These are phyloP conservation scores for Prietella phreatophila DNA, from an alignment of 2,113 vertebrate genomes.

Conservation along the genomic window DNA sequence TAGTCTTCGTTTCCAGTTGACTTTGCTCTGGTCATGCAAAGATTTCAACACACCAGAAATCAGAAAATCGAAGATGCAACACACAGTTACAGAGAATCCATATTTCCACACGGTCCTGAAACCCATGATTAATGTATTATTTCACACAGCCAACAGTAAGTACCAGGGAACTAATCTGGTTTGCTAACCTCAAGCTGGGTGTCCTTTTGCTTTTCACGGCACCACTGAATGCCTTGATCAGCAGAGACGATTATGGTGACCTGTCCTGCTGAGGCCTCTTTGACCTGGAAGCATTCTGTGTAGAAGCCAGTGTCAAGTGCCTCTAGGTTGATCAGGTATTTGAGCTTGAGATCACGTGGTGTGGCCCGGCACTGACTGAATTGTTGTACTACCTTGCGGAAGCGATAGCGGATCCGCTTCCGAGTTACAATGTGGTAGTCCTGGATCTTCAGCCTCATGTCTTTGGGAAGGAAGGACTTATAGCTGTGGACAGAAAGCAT, in stretches of 20 bases:
- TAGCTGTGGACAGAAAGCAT: conserved; percentile 75
- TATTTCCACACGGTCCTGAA: background rate
- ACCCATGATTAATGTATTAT: background rate
- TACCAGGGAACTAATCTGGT: background rate
- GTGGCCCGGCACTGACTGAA: conserved; percentile 93
- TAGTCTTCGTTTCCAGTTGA: background rate
- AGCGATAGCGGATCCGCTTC: conserved; percentile 93
- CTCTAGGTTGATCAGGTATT: conserved; percentile 97
- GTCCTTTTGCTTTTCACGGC: conserved; percentile 72
- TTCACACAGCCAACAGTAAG: background rate
- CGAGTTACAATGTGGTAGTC: conserved; percentile 93
- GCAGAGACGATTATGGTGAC: conserved; percentile 88
- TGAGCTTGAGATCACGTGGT: conserved; percentile 90
- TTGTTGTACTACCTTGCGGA: conserved; percentile 90
- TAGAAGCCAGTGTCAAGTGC: conserved; percentile 86
- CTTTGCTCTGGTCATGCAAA: background rate
- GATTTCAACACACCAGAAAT: background rate
- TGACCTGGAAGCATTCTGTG: conserved; percentile 89
- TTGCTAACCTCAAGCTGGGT: conserved; percentile 38
- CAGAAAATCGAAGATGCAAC: background rate
- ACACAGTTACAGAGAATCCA: background rate
- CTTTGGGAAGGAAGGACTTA: conserved; percentile 90
- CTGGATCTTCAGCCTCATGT: conserved; percentile 86
- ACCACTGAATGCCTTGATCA: conserved; percentile 91
- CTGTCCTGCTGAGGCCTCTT: conserved; percentile 77